phyloP scores from a whole-genome alignment of 1,140 invertebrate species.

The Grapholita molesta region DNA sequence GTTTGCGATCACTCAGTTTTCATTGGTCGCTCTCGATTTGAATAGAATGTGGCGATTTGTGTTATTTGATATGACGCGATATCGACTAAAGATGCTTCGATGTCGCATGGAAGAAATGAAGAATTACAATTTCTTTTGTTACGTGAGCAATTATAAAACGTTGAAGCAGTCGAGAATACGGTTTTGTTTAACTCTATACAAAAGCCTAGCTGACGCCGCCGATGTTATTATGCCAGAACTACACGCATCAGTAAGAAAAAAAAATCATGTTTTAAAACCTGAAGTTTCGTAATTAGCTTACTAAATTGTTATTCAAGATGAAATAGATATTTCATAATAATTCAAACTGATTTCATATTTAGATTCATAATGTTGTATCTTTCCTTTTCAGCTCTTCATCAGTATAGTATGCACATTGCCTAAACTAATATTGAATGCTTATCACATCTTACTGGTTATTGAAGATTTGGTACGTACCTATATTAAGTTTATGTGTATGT shows the following conservation, averaged over 20 bases:
- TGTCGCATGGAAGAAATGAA: constrained; percentile 44
- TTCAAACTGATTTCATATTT: too few species aligned
- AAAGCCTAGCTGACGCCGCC: constrained; percentile 47
- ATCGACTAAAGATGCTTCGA: constrained; percentile 50
- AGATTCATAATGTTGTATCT: not conserved
- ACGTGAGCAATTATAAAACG: constrained; percentile 45
- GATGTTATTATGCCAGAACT: constrained; percentile 54
- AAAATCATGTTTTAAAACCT: not conserved
- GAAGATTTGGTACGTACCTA: constrained; percentile 48
- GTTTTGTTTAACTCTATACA: constrained; percentile 50
- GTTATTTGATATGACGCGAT: constrained; percentile 48
- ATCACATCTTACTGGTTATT: constrained; percentile 47
- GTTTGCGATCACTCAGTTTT: constrained; percentile 45
- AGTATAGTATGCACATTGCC: constrained; percentile 53
- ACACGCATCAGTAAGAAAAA: constrained; percentile 50
- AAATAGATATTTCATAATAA: too few species aligned
- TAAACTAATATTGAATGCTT: constrained; percentile 58
- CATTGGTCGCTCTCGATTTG: constrained; percentile 51
- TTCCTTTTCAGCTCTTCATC: constrained; percentile 51
- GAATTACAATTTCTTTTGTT: constrained; percentile 45
- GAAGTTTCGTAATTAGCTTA: not conserved
- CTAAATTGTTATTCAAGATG: too few species aligned
- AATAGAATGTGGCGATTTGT: constrained; percentile 59
- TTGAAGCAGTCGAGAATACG: constrained; percentile 50
- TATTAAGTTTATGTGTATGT: too few species aligned